Percentiles rank a stretch among this genome's conserved stretches.
Evolutionary conservation across 2,113 vertebrate species (phyloP).

Genomic region (Pipa parva): DNA sequence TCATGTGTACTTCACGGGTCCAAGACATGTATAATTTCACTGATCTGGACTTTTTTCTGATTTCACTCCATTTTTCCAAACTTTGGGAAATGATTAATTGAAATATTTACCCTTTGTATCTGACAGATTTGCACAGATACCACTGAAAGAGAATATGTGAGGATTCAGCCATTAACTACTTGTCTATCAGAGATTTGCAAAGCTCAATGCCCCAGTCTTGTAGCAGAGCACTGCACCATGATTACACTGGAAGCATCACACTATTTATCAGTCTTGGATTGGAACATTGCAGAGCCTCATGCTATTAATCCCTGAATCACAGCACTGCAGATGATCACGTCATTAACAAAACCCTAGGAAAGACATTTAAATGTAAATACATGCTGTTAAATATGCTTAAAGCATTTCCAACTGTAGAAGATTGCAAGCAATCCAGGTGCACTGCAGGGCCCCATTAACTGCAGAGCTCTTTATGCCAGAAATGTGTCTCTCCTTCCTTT

Average conservation of each 20-base stretch:
- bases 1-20: too few species aligned
- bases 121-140: slow-evolving; percentile 10
- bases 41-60: too few species aligned
- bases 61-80: too few species aligned
- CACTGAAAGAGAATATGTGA: slow-evolving; percentile 6
- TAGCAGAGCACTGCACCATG: not conserved
- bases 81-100: too few species aligned
- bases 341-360: too few species aligned
- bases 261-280: too few species aligned
- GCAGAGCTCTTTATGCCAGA: not conserved
- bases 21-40: too few species aligned
- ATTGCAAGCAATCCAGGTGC: not conserved
- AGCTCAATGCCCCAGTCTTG: too few species aligned
- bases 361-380: too few species aligned
- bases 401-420: not conserved
- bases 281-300: too few species aligned
- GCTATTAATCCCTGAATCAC: not conserved
- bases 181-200: not conserved
- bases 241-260: too few species aligned
- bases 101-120: not conserved
- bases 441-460: not conserved
- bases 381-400: too few species aligned
- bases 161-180: not conserved
- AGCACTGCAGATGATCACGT: not conserved
- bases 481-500: not conserved